Percentiles rank a stretch among this genome's conserved stretches.
phyloP scores from a whole-genome alignment of 2,113 vertebrate species.

The Emydocephalus ijimae region DNA sequence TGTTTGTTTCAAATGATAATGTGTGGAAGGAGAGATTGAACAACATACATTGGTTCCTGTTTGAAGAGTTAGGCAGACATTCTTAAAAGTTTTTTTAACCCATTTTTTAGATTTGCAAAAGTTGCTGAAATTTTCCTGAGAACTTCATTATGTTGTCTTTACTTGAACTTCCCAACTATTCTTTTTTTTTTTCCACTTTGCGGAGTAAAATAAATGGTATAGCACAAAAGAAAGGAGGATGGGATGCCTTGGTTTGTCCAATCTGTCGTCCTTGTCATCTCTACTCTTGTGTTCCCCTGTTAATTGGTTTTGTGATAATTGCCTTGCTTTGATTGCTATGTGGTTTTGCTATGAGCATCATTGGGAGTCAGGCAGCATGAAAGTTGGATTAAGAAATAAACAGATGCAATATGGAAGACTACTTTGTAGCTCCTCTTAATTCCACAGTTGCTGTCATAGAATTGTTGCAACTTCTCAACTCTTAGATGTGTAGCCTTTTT shows the following conservation, averaged over 20 bases:
- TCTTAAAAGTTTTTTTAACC: background rate
- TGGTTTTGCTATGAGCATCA: background rate
- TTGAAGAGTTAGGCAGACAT: background rate
- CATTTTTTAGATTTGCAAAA: background rate
- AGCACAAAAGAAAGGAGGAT: background rate
- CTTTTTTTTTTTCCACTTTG: background rate
- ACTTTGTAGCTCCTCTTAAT: background rate
- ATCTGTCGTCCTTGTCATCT: background rate
- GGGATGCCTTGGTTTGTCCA: background rate
- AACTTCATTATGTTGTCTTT: background rate
- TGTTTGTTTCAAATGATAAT: background rate
- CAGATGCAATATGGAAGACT: background rate
- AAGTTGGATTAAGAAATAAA: background rate
- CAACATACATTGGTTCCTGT: too few relatives aligned
- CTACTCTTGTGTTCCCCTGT: background rate
- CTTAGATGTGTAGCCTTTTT: background rate
- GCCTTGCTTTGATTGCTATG: background rate
- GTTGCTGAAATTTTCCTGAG: background rate
- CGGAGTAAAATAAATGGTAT: background rate
- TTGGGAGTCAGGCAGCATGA: background rate
- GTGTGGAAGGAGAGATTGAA: background rate
- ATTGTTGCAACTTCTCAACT: background rate
- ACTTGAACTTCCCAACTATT: background rate
- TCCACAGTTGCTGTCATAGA: background rate
- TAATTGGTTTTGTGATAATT: background rate